Base-by-base conservation (phyloP, 2,113 vertebrate species). In the Gallinago paraguaiae region DNA sequence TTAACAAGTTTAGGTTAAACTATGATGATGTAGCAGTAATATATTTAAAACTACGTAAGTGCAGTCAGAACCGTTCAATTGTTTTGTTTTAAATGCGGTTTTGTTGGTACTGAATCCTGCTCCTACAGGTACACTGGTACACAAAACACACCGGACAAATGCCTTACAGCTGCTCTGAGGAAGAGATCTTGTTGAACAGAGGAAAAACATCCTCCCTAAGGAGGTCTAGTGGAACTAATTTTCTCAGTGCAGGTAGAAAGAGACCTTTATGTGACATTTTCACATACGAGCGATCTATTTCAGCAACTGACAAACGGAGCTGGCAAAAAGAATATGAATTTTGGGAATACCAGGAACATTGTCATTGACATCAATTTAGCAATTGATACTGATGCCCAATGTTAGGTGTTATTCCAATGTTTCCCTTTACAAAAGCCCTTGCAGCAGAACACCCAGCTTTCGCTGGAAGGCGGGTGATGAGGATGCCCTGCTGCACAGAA, bases 391-490 rank as follows among this genome's bases (percentile, higher is more conserved):
- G 33, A 74, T 50, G 41, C 13, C 33, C 27, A 2, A 2, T 28
- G 10, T 59, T 24, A 81, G 60, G 19, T 22, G 41, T 13, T 17
- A 51, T 9, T 63, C 31, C 7, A 39, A 39, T 39, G 17, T 61
- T 60, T 65, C 17, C n/a, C 28, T 67, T 81, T 81, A 59, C 43
- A 81, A 64, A 83, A 13, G 25, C 22, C 10, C 33, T 16, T 27
- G 22, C 17, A 56, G 45, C 22, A 77, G 80, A 82, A 88, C 17
- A 74, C 14, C 7, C 17, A n/a, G 48, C 10, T 78, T 74, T 70
- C 0, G 0, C 46, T 45, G 46, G 39, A 53, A 63, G 28, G 43
- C 7, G 2, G 0, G 16, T 24, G 17, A 70, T 43, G 18, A 80
- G 14, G 5, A 37, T 41, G 10, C 13, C 3, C 7, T 20, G 16